phyloP scores from a whole-genome alignment of 2,113 vertebrate species.

The Panthera leo region DNA sequence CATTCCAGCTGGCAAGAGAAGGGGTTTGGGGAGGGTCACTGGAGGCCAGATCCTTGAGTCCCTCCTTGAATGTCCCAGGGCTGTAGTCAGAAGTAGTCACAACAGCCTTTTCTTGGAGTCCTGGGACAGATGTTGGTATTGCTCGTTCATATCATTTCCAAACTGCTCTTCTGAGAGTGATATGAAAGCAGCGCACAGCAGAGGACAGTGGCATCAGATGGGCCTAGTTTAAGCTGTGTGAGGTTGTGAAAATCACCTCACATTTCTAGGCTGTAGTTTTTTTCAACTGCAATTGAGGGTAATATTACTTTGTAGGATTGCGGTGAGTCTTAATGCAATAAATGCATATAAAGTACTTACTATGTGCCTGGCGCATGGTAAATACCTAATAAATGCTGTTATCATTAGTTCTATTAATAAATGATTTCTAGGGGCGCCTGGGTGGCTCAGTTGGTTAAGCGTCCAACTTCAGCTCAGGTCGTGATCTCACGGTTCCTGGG shows the following conservation, averaged over 20 bases:
- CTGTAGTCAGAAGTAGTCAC: neutral
- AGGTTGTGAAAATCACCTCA: neutral
- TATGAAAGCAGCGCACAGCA: neutral
- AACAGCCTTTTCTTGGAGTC: neutral
- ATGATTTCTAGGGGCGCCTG: neutral
- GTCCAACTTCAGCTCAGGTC: no score
- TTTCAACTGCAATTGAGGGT: conserved; percentile 6
- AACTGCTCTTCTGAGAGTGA: neutral
- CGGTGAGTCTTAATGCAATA: conserved; percentile 2
- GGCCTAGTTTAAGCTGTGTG: neutral
- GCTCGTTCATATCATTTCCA: neutral
- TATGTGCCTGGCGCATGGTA: neutral
- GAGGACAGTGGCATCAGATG: neutral
- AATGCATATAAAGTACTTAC: neutral
- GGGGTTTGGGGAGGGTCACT: neutral
- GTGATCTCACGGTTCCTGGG: no score
- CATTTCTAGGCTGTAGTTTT: conserved; percentile 28
- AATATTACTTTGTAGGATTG: neutral
- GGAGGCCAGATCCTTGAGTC: conserved; percentile 2
- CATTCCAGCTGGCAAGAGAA: conserved; percentile 14
- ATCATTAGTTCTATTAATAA: conserved; percentile 41
- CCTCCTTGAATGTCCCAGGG: neutral
- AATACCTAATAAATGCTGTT: conserved; percentile 38
- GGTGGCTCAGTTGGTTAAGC: no score
- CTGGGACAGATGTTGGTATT: neutral